Conservation (phyloP, 53 echinoderm and acorn worm species). For the Crossaster papposus region DNA sequence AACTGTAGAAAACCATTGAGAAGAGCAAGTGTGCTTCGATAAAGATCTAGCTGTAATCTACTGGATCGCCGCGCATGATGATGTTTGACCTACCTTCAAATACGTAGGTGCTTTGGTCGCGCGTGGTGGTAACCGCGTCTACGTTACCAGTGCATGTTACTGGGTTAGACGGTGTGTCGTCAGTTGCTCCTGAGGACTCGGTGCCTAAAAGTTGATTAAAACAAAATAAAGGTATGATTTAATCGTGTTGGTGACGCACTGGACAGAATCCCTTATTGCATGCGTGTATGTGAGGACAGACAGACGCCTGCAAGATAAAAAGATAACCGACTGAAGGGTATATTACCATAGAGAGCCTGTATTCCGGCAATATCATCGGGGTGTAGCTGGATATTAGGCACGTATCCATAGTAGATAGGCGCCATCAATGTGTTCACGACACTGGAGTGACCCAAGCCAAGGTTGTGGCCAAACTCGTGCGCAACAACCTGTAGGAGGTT, state of each 20-base stretch:
- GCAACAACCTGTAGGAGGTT: no score
- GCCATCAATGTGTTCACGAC: neutral
- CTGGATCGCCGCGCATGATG: no score
- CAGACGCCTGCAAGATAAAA: no score
- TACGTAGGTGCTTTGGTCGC: slow-evolving; percentile 71
- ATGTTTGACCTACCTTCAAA: slow-evolving; percentile 68
- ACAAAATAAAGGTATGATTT: no score
- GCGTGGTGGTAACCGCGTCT: slow-evolving; percentile 60
- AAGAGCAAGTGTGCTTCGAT: no score
- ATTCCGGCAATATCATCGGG: slow-evolving; percentile 56
- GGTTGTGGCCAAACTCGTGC: slow-evolving; percentile 69
- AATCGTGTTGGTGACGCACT: no score
- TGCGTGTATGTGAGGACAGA: no score
- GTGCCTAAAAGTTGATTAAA: no score
- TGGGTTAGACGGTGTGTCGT: slow-evolving; percentile 45
- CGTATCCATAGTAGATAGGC: slow-evolving; percentile 60
- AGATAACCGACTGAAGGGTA: no score
- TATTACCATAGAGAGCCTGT: slow-evolving; percentile 61
- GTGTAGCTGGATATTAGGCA: slow-evolving; percentile 44
- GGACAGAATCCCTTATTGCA: no score
- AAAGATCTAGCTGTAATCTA: no score
- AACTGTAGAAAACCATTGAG: no score
- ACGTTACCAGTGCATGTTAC: slow-evolving; percentile 54
- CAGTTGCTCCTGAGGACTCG: slow-evolving; percentile 55
- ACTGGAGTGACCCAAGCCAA: slow-evolving; percentile 52